Percentiles rank a stretch among this genome's conserved stretches.
Conservation (phyloP, 2,797 vertebrate species). For the Anas flavirostris region DNA sequence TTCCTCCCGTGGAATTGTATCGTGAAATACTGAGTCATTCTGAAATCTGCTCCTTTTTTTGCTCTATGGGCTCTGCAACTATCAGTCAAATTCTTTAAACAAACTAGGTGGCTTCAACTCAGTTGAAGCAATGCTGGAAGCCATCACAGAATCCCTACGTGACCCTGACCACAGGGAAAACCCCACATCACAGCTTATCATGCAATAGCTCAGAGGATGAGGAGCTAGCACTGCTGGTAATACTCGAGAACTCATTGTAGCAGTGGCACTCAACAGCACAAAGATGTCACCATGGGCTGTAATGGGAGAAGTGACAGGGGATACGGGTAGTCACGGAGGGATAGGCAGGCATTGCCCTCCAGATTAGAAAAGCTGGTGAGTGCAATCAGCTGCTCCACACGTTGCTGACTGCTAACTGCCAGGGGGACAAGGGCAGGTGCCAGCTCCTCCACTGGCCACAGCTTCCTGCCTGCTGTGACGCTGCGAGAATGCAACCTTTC, state of each 20-base stretch:
- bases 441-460: background rate
- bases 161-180: background rate
- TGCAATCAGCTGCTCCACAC: background rate
- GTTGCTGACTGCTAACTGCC: background rate
- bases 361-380: background rate
- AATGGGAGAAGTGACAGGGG: background rate
- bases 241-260: background rate
- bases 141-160: background rate
- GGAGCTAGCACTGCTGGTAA: background rate
- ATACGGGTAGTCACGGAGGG: background rate
- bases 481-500: background rate
- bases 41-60: background rate
- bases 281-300: background rate
- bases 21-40: background rate
- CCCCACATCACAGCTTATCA: background rate
- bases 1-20: background rate
- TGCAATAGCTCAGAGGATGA: background rate
- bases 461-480: background rate
- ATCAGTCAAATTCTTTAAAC: background rate
- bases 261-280: background rate
- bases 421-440: fast-evolving
- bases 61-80: background rate
- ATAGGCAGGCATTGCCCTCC: fast-evolving
- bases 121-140: fast-evolving
- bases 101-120: background rate